These are phyloP conservation scores for Epsilonema sp. DNA, from an alignment of 2,888 invertebrate genomes.

Conservation along the genomic window DNA sequence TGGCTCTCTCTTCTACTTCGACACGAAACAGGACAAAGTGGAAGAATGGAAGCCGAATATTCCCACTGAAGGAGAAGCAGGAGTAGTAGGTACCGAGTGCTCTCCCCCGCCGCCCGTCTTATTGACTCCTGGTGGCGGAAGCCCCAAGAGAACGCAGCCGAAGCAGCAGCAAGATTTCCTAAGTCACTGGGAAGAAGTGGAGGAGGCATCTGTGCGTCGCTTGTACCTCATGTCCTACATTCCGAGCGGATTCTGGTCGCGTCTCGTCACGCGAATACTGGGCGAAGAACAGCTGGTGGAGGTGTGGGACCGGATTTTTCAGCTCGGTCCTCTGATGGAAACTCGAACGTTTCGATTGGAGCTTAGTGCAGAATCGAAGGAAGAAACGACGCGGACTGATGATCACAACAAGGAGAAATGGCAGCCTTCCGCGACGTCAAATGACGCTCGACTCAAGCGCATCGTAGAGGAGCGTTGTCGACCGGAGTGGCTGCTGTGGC, in stretches of 20 bases:
- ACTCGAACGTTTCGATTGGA: too few relatives aligned
- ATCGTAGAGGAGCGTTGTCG: conserved; percentile 3
- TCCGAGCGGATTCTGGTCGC: conserved; percentile 92
- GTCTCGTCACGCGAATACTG: conserved; percentile 69
- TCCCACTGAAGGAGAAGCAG: too few relatives aligned
- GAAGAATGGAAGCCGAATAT: too few relatives aligned
- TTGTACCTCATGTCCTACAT: conserved; percentile 64
- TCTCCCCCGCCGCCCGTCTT: neutral
- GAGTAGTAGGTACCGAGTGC: neutral
- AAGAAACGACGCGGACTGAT: neutral
- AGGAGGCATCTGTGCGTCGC: conserved; percentile 19
- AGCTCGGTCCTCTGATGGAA: neutral
- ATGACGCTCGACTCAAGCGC: neutral
- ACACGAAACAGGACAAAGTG: too few relatives aligned
- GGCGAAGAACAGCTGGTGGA: conserved; percentile 50
- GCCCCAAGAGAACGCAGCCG: too few relatives aligned
- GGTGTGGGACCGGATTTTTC: conserved; percentile 8
- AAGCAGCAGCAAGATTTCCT: too few relatives aligned
- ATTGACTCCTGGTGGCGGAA: too few relatives aligned
- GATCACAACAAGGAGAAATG: neutral
- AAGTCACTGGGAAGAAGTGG: neutral
- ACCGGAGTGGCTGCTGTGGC: conserved; percentile 74
- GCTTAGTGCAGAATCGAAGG: neutral
- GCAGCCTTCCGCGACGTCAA: too few relatives aligned
- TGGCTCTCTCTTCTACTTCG: too few relatives aligned